Conservation (phyloP, 2,888 invertebrate species). For the Tipula unca region DNA sequence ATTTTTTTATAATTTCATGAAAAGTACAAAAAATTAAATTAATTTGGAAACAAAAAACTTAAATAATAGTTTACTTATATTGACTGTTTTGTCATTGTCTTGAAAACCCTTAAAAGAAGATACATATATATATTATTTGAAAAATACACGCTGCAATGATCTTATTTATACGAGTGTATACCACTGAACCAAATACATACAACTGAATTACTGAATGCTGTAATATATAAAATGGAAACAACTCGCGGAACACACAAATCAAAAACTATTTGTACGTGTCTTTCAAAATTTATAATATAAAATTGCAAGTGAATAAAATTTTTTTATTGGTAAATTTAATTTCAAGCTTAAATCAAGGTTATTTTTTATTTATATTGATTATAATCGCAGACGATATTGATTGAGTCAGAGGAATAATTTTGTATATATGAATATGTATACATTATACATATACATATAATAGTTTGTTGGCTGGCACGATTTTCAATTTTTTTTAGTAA, state of each 20-base stretch:
- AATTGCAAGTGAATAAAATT: constrained; percentile 8
- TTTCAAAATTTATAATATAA: neutral
- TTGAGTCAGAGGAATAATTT: neutral
- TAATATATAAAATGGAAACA: neutral
- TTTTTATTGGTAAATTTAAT: neutral
- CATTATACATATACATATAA: too few relatives aligned
- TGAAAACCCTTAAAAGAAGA: neutral
- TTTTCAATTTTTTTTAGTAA: neutral
- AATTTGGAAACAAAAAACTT: constrained; percentile 14
- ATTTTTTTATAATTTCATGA: neutral
- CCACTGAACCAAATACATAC: neutral
- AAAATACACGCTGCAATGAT: neutral
- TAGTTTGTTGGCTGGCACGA: neutral
- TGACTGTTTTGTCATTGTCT: neutral
- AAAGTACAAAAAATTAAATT: constrained; percentile 14
- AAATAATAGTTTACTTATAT: neutral
- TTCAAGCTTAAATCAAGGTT: neutral
- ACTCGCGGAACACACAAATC: neutral
- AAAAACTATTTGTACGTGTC: neutral
- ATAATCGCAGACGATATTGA: constrained; percentile 14
- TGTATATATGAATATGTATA: neutral
- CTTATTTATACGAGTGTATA: neutral
- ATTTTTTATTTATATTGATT: constrained; percentile 8
- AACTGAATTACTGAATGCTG: neutral
- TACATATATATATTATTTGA: neutral